Base-by-base conservation (phyloP, 2,797 vertebrate species). In the Rhynchonycteris naso region DNA sequence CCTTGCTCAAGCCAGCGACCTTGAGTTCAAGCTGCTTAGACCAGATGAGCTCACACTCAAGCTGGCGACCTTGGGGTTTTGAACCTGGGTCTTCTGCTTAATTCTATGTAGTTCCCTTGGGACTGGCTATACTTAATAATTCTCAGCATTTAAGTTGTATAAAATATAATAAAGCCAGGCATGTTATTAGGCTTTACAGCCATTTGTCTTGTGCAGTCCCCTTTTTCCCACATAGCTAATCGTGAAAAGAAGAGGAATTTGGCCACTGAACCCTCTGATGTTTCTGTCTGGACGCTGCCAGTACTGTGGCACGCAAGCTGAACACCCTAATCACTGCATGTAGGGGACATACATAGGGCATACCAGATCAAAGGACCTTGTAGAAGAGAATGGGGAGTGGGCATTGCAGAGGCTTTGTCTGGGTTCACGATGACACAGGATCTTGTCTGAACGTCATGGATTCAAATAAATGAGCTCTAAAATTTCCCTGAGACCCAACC, bases 401-500 rank as follows among this genome's bases (percentile, higher is more conserved):
- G 9, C 69, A 52, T 90, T 78, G 2, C 4, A 68, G 81, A 97
- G 94, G 95, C 88, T 88, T 85, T 97, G 96, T 35, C 95, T 96
- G 66, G 88, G n/a, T 97, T 97, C 35, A 88, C 96, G 96, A 97
- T 96, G 97, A 97, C 5, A 91, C 4, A 79, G 97, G 95, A 97
- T 90, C 97, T 97, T 97, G 92, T 96, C 85, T 97, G 95, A 97
- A n/a, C 14, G 82, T 15, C 81, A 47, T 97, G 97, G 97, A 92
- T 92, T 93, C 58, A 86, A 76, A 93, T 33, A 33, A 30, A 33
- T 79, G 95, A 97, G 94, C 92, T 93, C 88, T 92, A 71, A 88
- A 83, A 18, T 90, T 50, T 95, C 8, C 72, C 30, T 97, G 97
- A 96, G 95, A 95, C 83, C 96, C 13, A 91, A 96, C 92, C 97